A percentile compares a stretch with the other conserved stretches of the same genome.
These are phyloP conservation scores for Coelogynopora nodosa DNA, from an alignment of 2,888 invertebrate species.

Conservation along the genomic window DNA sequence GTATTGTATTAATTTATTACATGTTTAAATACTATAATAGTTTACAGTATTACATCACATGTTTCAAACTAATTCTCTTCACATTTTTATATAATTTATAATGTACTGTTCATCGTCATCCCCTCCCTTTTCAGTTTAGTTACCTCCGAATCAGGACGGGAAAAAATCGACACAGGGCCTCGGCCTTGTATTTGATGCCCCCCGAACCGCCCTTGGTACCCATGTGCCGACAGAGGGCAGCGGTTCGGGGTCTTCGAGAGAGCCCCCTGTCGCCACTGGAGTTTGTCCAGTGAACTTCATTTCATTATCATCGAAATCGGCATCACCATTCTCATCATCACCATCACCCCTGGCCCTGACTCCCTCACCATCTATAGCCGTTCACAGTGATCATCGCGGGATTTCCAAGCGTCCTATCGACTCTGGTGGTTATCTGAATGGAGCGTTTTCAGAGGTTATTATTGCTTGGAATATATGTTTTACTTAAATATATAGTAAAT, in stretches of 20 bases:
- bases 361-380: neutral
- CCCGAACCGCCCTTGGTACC: neutral
- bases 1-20: too few species aligned
- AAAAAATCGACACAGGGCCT: neutral
- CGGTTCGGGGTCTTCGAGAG: neutral
- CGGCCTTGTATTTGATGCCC: neutral
- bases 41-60: too few species aligned
- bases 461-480: too few species aligned
- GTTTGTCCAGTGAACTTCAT: too few species aligned
- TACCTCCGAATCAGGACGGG: neutral
- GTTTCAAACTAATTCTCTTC: too few species aligned
- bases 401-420: neutral
- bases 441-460: neutral
- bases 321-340: too few species aligned
- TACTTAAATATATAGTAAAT: too few species aligned
- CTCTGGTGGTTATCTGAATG: neutral
- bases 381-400: neutral
- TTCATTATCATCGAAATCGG: too few species aligned
- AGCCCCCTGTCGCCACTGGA: neutral
- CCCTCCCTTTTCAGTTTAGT: neutral
- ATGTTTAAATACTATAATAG: too few species aligned
- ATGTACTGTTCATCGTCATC: too few species aligned
- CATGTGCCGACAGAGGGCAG: neutral
- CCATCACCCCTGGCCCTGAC: neutral
- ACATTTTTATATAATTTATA: too few species aligned